Evolutionary conservation across 2,113 vertebrate species (phyloP).

Genomic region (Corydoras maculifer): DNA sequence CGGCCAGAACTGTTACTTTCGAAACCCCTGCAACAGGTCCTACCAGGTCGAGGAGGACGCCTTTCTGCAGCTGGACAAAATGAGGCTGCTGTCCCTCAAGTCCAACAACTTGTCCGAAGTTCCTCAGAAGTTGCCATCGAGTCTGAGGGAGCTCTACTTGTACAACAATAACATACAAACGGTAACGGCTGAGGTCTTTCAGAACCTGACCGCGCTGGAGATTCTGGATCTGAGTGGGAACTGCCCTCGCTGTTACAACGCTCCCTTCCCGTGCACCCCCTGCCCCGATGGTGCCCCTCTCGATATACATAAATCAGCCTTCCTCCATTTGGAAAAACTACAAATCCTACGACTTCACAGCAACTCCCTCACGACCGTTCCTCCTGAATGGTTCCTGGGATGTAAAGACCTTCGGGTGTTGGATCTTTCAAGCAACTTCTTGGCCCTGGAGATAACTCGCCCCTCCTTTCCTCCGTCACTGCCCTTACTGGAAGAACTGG

Average conservation of each 20-base stretch:
- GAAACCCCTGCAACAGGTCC: constrained; percentile 83
- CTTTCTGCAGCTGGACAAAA: constrained; percentile 69
- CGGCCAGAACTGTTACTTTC: constrained; percentile 90
- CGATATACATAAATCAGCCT: constrained; percentile 68
- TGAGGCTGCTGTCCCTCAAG: constrained; percentile 82
- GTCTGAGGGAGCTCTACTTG: constrained; percentile 79
- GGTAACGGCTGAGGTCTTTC: constrained; percentile 71
- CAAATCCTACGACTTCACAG: constrained; percentile 79
- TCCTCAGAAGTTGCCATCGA: constrained; percentile 69
- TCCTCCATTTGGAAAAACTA: constrained; percentile 70
- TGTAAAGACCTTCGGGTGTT: constrained; percentile 68
- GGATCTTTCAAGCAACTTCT: constrained; percentile 86
- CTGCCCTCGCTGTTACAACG: constrained; percentile 89
- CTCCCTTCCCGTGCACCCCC: constrained; percentile 79
- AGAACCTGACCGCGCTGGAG: constrained; percentile 72
- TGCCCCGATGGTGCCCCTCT: constrained; percentile 68
- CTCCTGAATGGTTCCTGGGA: constrained; percentile 71
- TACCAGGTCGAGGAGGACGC: constrained; percentile 73
- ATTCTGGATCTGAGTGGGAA: constrained; percentile 89
- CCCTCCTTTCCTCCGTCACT: constrained; percentile 71
- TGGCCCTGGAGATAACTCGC: constrained; percentile 69
- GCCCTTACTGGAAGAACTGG: constrained; percentile 71
- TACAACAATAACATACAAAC: constrained; percentile 80
- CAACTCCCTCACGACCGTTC: constrained; percentile 74
- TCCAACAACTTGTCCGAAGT: constrained; percentile 81